phyloP scores from a whole-genome alignment of 2,797 vertebrate genomes.

The Protosalanx chinensis region DNA sequence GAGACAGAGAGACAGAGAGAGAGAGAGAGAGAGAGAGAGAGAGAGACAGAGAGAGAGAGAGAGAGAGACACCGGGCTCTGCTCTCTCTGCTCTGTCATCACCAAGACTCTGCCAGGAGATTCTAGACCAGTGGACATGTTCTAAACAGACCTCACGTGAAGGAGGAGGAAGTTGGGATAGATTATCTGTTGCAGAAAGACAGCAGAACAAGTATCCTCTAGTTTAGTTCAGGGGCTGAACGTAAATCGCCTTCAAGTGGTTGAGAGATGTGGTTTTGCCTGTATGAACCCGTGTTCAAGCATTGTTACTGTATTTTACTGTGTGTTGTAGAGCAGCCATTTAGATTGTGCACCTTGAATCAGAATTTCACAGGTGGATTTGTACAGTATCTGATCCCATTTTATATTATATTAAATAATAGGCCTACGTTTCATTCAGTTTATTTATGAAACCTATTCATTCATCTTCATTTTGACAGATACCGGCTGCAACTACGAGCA shows the following conservation, averaged over 20 bases:
- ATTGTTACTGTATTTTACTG: no score
- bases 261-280: not conserved
- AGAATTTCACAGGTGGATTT: no score
- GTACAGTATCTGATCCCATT: no score
- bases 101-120: conserved; percentile 31
- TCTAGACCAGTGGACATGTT: conserved; percentile 45
- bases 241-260: not conserved
- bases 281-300: not conserved
- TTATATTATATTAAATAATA: no score
- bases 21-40: conserved; percentile 12
- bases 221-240: not conserved
- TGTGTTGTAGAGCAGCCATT: no score
- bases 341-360: no score
- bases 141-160: conserved; percentile 59
- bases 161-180: conserved; percentile 16
- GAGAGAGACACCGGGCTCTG: conserved; percentile 1
- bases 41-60: conserved; percentile 8
- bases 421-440: no score
- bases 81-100: conserved; percentile 12
- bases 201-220: not conserved
- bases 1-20: conserved; percentile 1
- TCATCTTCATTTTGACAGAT: no score
- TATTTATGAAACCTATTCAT: no score
- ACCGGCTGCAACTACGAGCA: no score
- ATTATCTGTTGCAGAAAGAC: not conserved